Conservation (phyloP, 2,113 vertebrate species). For the Phrynosoma platyrhinos region DNA sequence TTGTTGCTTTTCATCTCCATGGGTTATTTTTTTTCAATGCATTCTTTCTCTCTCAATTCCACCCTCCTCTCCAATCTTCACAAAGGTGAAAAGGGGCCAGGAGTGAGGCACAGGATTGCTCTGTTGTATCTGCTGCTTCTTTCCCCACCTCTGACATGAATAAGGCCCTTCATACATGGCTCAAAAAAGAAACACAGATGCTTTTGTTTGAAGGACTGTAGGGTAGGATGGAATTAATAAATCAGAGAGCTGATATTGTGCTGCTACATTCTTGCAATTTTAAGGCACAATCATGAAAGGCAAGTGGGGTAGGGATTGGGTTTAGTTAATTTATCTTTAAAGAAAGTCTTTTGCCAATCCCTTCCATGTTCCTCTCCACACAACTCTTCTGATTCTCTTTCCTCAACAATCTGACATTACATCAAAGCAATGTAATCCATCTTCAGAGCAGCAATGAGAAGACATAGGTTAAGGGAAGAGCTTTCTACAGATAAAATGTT, state of each 20-base stretch:
- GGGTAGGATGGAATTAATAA: constrained; percentile 74
- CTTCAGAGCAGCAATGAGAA: not conserved
- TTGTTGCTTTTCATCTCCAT: constrained; percentile 25
- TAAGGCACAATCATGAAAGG: constrained; percentile 66
- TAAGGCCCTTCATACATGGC: constrained; percentile 72
- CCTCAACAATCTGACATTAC: not conserved
- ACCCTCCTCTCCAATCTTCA: constrained; percentile 44
- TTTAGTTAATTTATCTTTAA: constrained; percentile 44
- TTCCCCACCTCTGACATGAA: constrained; percentile 71
- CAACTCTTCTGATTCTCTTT: not conserved
- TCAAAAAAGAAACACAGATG: constrained; percentile 75
- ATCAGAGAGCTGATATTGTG: constrained; percentile 65
- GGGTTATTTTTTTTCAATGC: not conserved
- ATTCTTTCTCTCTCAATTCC: not conserved
- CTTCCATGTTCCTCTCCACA: not conserved
- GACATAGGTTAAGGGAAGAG: not conserved
- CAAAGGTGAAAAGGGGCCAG: constrained; percentile 72
- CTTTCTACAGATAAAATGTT: too few relatives aligned
- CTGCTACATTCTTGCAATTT: constrained; percentile 73
- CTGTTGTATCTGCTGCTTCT: constrained; percentile 67
- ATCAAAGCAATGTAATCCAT: not conserved
- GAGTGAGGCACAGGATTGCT: constrained; percentile 56
- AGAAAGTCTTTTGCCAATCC: constrained; percentile 1
- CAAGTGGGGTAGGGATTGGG: constrained; percentile 21
- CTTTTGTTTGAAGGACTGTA: constrained; percentile 74